These are phyloP conservation scores for Andrena bicolor DNA, from an alignment of 2,888 invertebrate genomes.

Conservation along the genomic window DNA sequence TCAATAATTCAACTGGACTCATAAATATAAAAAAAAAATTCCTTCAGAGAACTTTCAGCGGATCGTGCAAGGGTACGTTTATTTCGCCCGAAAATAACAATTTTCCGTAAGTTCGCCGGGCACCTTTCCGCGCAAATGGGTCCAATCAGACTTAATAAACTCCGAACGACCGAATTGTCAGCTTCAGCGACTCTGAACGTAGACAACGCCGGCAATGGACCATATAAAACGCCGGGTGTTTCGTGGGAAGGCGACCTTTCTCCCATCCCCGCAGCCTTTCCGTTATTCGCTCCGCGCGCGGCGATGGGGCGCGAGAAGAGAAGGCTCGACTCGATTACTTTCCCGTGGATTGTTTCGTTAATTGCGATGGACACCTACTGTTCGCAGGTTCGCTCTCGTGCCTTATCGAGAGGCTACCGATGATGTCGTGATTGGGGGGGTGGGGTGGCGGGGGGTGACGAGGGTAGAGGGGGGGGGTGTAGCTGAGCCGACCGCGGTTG, in stretches of 20 bases:
- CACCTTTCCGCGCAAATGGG: neutral
- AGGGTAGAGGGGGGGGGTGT: neutral
- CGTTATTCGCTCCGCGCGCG: conserved; percentile 1
- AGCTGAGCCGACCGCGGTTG: conserved; percentile 8
- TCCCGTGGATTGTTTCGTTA: conserved; percentile 34
- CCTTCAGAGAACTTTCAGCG: neutral
- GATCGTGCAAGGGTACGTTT: neutral
- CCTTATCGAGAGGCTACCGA: conserved; percentile 24
- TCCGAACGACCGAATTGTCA: neutral
- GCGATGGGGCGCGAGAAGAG: conserved; percentile 21
- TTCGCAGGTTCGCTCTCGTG: conserved; percentile 21
- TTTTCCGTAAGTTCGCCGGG: neutral
- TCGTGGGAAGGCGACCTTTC: conserved; percentile 7
- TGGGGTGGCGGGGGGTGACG: neutral
- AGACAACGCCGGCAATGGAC: neutral
- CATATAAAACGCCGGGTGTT: conserved; percentile 15
- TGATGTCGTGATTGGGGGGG: conserved; percentile 27
- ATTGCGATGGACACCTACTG: conserved; percentile 30
- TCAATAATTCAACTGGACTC: too few relatives aligned
- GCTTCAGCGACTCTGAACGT: conserved; percentile 26
- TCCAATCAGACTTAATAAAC: neutral
- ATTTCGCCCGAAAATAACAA: neutral
- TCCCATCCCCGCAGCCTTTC: conserved; percentile 4
- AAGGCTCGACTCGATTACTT: conserved; percentile 31
- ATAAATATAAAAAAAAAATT: neutral